Percentiles rank a stretch among this genome's conserved stretches.
phyloP scores from a whole-genome alignment of 2,888 invertebrate species.

The Latrodectus elegans region DNA sequence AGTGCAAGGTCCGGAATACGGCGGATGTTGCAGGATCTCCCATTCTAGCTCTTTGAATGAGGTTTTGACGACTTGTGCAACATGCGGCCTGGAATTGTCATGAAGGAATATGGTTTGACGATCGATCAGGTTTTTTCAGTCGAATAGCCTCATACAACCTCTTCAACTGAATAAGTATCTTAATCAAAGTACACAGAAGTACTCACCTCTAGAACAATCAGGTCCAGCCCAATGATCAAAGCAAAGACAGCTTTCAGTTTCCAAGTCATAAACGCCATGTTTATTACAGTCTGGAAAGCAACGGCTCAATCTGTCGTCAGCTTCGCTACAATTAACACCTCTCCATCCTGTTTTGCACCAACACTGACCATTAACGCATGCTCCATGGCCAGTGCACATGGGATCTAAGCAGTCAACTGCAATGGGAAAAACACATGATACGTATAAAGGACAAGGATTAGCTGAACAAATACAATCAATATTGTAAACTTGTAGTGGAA shows the following conservation, averaged over 20 bases:
- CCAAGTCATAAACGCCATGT: conserved; percentile 92
- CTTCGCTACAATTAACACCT: conserved; percentile 90
- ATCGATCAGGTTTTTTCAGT: too few species aligned
- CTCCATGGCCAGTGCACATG: conserved; percentile 93
- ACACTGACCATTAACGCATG: conserved; percentile 94
- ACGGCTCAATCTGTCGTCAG: conserved; percentile 92
- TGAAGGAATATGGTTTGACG: too few species aligned
- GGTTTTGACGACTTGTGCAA: too few species aligned
- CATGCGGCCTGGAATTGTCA: too few species aligned
- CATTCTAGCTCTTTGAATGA: too few species aligned
- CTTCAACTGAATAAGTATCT: too few species aligned
- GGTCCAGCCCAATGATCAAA: conserved; percentile 94
- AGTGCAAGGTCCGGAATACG: too few species aligned
- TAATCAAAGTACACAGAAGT: background rate
- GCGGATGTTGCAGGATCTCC: too few species aligned
- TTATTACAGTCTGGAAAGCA: conserved; percentile 93
- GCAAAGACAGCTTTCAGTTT: conserved; percentile 92
- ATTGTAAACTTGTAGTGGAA: too few species aligned
- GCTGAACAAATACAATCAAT: too few species aligned
- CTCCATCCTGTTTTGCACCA: conserved; percentile 98
- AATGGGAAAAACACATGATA: conserved; percentile 33
- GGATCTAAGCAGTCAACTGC: conserved; percentile 94
- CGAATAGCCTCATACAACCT: too few species aligned
- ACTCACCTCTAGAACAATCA: conserved; percentile 91
- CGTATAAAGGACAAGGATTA: too few species aligned